Evolutionary conservation across 2,113 vertebrate genomes (phyloP).

Genomic region (Porphyrio hochstetteri): DNA sequence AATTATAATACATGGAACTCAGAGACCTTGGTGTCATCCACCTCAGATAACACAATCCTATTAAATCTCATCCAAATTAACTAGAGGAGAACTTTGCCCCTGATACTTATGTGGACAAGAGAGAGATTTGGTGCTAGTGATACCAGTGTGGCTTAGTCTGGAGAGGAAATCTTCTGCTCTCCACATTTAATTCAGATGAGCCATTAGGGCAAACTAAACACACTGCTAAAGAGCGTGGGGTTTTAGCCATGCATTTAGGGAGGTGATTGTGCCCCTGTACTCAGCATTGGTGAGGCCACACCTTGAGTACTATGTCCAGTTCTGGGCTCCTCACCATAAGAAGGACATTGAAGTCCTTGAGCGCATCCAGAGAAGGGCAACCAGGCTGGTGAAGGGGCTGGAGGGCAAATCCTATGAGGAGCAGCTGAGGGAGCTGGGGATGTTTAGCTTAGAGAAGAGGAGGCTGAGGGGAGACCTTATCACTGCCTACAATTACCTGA

Average conservation of each 20-base stretch:
- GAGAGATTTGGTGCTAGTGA: neutral
- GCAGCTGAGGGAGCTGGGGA: too few relatives aligned
- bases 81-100: neutral
- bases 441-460: too few relatives aligned
- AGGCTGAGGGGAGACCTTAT: too few relatives aligned
- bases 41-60: neutral
- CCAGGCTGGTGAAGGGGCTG: too few relatives aligned
- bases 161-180: neutral
- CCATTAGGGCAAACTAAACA: neutral
- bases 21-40: neutral
- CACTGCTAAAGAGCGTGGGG: fast-evolving
- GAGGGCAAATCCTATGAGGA: too few relatives aligned
- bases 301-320: too few relatives aligned
- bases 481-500: too few relatives aligned
- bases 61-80: constrained; percentile 22
- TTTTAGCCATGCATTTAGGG: neutral
- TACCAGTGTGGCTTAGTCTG: neutral
- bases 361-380: too few relatives aligned
- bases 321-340: too few relatives aligned
- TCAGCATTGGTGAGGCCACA: too few relatives aligned
- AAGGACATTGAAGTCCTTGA: too few relatives aligned
- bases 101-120: neutral
- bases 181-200: neutral
- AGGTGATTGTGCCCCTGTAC: too few relatives aligned
- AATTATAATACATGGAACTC: neutral